Conservation (phyloP, 1,140 invertebrate species). For the Hestina assimilis region DNA sequence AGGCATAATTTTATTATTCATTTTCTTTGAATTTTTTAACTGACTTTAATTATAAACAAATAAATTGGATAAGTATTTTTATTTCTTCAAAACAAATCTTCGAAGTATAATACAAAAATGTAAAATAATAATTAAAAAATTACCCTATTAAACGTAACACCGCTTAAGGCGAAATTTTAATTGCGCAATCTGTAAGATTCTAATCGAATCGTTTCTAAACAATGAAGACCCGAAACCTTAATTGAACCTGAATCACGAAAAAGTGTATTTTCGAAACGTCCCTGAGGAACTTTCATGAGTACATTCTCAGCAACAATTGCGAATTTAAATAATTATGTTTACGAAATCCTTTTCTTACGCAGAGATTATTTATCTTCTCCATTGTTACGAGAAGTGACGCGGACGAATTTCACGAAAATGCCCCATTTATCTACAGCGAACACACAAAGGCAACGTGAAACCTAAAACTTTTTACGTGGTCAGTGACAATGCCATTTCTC, state of each 20-base stretch:
- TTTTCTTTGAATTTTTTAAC: too few species aligned
- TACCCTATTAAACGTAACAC: background rate
- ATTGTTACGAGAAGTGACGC: constrained; percentile 74
- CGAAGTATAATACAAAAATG: background rate
- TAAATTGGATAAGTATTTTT: background rate
- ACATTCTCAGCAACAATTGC: constrained; percentile 66
- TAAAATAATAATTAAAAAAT: constrained; percentile 2
- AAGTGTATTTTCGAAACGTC: constrained; percentile 46
- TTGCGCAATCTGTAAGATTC: constrained; percentile 1
- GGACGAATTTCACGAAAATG: constrained; percentile 75
- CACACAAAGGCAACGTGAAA: constrained; percentile 73
- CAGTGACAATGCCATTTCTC: constrained; percentile 72
- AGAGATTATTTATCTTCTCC: constrained; percentile 74
- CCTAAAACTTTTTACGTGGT: constrained; percentile 76
- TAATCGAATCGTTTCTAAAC: constrained; percentile 29
- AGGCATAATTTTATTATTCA: too few species aligned
- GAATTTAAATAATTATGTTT: constrained; percentile 75
- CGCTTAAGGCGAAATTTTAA: constrained; percentile 3
- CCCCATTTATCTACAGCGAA: constrained; percentile 70
- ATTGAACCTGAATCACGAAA: constrained; percentile 60
- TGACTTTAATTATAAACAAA: too few species aligned
- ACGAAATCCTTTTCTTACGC: constrained; percentile 75
- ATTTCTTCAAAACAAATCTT: too few species aligned
- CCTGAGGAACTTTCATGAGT: constrained; percentile 60
- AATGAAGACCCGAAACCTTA: constrained; percentile 49